Base-by-base conservation (phyloP, 2,888 invertebrate genomes). In the Osmoderma eremita region DNA sequence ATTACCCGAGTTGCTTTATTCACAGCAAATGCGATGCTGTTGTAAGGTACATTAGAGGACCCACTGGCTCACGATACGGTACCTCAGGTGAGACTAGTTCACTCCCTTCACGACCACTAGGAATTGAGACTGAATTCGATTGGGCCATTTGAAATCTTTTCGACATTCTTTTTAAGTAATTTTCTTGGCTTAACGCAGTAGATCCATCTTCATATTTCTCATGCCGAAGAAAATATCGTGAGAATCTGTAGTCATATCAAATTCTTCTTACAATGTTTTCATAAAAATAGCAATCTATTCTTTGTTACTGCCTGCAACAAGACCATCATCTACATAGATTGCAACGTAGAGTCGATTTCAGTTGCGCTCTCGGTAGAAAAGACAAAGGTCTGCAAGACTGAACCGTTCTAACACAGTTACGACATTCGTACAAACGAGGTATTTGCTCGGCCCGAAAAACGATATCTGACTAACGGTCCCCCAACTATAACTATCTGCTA, bases 21-120 rank as follows among this genome's bases (percentile, higher is more conserved):
- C 12, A 64, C 64, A 36, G 64, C 64, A 45, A 54, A 64, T 17
- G 64, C 64, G 12, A 54, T 65, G 20, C 53, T 65, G 24, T 39
- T 5, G 54, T 54, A 2, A 64, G 17, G 15, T 64, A 64, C 42
- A 63, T 30, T 2, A 63, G 41, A 51, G 17, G 51, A 51, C 63
- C 63, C 24, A 63, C 50, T 51, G 63, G 51, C 41, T 65, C 45
- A 24, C 65, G 45, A 54, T 65, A 54, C 13, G 65, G 54, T 24
- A 54, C 30, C 20, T 39, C 20, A 2, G 15, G 1, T 65, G 41
- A 10, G 12, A 65, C 30, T 22, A 10, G 15, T 53, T 53, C 48
- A 64, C 36, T 63, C 20, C 51, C 64, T 53, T 64, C 53, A n/a
- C 53, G 18, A 5, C 53, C 53, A 64, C 36, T 38, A 18, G 64